Evolutionary conservation across 1,140 invertebrate genomes (phyloP), one percentile per base, ranked within the genome.

Genomic region (Neelides sp.): DNA sequence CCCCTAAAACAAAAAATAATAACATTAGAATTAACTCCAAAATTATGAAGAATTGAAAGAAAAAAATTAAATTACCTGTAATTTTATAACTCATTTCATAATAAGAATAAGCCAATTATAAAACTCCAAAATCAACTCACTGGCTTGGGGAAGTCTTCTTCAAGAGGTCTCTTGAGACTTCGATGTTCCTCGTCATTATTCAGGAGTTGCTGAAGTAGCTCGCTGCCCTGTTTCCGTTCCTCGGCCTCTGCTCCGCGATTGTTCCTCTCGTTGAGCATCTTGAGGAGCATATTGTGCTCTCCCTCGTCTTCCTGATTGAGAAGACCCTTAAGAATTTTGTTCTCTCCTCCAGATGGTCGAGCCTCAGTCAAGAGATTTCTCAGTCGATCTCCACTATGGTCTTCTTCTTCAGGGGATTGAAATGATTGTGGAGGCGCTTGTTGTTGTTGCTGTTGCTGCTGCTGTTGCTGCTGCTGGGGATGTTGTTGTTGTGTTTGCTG

Each of bases 291-390:
- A 19, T 32, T 28, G 44, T 17, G 27, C 28, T 12, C 22, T 36
- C 84, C 80, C 48, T 89, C 85, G 55, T 91, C 86, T 49, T 82
- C 78, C 62, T 83, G 78, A 65, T 86, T 85, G 35, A 89, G 68
- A 63, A 89, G 66, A 48, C 76, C 79, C 39, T 48, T 48, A n/a
- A 48, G 24, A 48, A 48, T 48, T 26, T 67, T 20, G 39, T 54
- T 44, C 39, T 43, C 53, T 26, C 28, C 7, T 13, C 46, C 46
- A 26, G 26, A 66, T 17, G 62, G 64, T 64, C 63, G 61, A 54
- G 75, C 75, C 55, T 75, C 77, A 58, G 76, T 82, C 40, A 80
- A 69, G 45, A 82, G 68, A 60, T 75, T 76, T 41, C 80, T 72
- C 35, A 85, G 66, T 43, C 79, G 68, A 42, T 75, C 79, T 24